Conservation (phyloP, 2,797 vertebrate species). For the Phataginus tricuspis region DNA sequence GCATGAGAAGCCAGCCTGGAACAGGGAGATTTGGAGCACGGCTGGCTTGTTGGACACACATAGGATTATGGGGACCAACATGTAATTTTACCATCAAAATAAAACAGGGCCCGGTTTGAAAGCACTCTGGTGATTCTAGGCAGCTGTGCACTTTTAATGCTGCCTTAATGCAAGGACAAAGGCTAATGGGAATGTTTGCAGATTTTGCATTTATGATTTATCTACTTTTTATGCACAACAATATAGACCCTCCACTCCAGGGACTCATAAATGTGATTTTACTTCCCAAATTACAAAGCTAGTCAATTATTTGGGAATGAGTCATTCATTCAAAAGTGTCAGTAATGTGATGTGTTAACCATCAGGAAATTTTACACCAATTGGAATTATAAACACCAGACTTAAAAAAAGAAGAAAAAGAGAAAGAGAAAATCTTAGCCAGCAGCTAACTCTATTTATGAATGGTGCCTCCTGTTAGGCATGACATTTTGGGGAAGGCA, state of each 20-base stretch:
- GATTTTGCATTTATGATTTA: constrained; percentile 89
- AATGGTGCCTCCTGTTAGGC: constrained; percentile 59
- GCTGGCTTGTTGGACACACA: constrained; percentile 78
- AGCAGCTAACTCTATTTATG: constrained; percentile 74
- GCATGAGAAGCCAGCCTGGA: neutral
- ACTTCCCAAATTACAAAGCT: constrained; percentile 89
- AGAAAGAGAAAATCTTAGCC: constrained; percentile 62
- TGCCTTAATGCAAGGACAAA: constrained; percentile 80
- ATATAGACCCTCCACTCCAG: constrained; percentile 84
- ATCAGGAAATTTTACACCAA: constrained; percentile 90
- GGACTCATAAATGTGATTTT: constrained; percentile 89
- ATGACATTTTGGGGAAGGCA: neutral
- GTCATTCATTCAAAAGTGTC: constrained; percentile 87
- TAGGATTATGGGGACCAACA: constrained; percentile 84
- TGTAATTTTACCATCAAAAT: constrained; percentile 86
- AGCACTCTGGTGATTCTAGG: constrained; percentile 79
- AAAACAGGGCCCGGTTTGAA: constrained; percentile 82
- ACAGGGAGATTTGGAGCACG: fast-evolving
- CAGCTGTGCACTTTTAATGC: constrained; percentile 82
- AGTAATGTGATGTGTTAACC: constrained; percentile 88
- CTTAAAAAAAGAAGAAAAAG: constrained; percentile 72
- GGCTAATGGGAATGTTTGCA: constrained; percentile 87
- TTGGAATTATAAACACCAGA: constrained; percentile 91
- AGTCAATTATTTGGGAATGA: constrained; percentile 88
- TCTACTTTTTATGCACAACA: constrained; percentile 88